These are phyloP conservation scores for Tribolium castaneum DNA, from an alignment of 1,140 invertebrate species.

Conservation along the genomic window DNA sequence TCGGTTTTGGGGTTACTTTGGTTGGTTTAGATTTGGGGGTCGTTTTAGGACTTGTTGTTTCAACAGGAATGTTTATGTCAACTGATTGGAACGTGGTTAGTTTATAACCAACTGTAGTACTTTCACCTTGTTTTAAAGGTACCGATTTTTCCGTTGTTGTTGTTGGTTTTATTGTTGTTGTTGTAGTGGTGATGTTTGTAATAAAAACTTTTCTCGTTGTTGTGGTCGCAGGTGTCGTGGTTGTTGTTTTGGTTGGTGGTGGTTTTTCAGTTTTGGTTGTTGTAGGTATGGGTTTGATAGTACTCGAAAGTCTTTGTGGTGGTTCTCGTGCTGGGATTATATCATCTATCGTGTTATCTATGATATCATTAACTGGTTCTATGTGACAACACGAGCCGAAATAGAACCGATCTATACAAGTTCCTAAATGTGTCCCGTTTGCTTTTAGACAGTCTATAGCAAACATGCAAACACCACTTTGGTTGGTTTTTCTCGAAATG, in stretches of 20 bases:
- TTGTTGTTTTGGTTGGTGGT: slow-evolving; percentile 42
- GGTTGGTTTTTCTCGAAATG: slow-evolving; percentile 80
- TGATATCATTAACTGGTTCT: slow-evolving; percentile 64
- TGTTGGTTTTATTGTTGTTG: slow-evolving; percentile 40
- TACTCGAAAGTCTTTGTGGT: slow-evolving; percentile 57
- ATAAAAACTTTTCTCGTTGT: not conserved
- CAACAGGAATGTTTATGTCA: slow-evolving; percentile 53
- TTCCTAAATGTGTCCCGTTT: slow-evolving; percentile 90
- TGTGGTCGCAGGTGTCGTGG: slow-evolving; percentile 41
- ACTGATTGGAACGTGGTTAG: slow-evolving; percentile 68
- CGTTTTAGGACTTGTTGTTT: slow-evolving; percentile 54
- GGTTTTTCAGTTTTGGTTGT: slow-evolving; percentile 55
- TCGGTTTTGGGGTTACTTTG: slow-evolving; percentile 64
- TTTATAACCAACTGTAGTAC: slow-evolving; percentile 61
- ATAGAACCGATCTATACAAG: slow-evolving; percentile 92
- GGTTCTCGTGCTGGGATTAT: slow-evolving; percentile 66
- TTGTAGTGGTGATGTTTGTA: slow-evolving; percentile 23
- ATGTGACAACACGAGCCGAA: slow-evolving; percentile 91
- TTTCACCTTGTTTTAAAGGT: not conserved
- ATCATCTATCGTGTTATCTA: slow-evolving; percentile 67
- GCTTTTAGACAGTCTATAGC: slow-evolving; percentile 91
- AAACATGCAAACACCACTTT: slow-evolving; percentile 92
- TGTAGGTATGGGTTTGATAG: slow-evolving; percentile 57
- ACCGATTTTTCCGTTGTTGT: slow-evolving; percentile 21
- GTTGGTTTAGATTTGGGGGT: slow-evolving; percentile 59